Conservation (phyloP, 2,113 vertebrate species). For the Abramis brama region DNA sequence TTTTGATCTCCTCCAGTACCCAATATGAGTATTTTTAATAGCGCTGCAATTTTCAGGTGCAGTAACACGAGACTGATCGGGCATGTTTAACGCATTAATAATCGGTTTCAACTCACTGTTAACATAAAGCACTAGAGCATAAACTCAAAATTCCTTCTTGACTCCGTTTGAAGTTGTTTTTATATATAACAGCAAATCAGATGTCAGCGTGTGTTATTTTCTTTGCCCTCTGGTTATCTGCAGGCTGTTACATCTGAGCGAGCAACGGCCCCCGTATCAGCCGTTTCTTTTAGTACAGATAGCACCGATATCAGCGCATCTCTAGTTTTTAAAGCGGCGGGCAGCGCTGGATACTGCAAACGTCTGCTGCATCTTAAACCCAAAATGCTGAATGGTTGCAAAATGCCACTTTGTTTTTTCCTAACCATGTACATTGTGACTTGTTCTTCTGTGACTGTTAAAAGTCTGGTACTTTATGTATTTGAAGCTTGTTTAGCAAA, state of each 20-base stretch:
- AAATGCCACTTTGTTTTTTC: not conserved
- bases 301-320: not conserved
- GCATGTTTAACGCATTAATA: not conserved
- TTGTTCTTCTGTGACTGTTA: constrained; percentile 8
- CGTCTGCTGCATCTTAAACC: not conserved
- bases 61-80: not conserved
- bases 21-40: not conserved
- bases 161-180: not conserved
- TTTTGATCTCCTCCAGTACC: not conserved
- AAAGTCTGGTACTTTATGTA: not conserved
- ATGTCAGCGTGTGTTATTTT: not conserved
- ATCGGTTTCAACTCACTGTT: not conserved
- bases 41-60: not conserved
- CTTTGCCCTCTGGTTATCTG: constrained; percentile 28
- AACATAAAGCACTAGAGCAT: not conserved
- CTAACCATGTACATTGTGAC: not conserved
- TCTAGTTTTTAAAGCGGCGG: not conserved
- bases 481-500: not conserved
- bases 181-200: not conserved
- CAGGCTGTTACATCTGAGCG: not conserved
- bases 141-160: not conserved
- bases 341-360: constrained; percentile 5
- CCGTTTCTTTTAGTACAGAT: constrained; percentile 2
- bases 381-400: constrained; percentile 11
- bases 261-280: not conserved